These are phyloP conservation scores for Enoplosus armatus DNA, from an alignment of 2,797 vertebrate genomes.

Conservation along the genomic window DNA sequence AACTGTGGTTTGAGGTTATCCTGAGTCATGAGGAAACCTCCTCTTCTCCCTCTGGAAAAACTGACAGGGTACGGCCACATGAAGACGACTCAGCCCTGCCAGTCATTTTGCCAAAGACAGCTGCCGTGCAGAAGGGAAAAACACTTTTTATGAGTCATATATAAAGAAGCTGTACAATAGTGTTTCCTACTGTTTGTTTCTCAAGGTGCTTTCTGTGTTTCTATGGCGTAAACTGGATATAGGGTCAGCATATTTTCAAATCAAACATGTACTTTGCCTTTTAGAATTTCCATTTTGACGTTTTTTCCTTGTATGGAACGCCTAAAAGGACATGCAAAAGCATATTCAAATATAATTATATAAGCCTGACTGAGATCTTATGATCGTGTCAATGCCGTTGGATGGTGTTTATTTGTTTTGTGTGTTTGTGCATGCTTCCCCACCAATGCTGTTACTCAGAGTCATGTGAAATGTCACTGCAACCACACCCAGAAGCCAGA, in stretches of 20 bases:
- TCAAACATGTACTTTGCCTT: not conserved
- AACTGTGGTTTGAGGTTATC: slow-evolving; percentile 68
- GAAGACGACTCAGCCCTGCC: slow-evolving; percentile 44
- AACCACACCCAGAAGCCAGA: slow-evolving; percentile 57
- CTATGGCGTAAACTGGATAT: not conserved
- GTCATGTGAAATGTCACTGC: slow-evolving; percentile 64
- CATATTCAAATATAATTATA: slow-evolving; percentile 27
- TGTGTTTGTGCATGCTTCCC: slow-evolving; percentile 7
- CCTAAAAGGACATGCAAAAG: not conserved
- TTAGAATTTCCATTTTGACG: not conserved
- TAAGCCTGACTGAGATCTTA: slow-evolving; percentile 33
- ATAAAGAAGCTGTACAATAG: not conserved
- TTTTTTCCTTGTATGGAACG: not conserved
- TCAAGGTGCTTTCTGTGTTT: slow-evolving; percentile 18
- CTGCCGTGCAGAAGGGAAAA: slow-evolving; percentile 31
- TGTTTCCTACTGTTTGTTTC: not conserved
- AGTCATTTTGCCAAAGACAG: slow-evolving; percentile 41
- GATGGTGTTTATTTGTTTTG: slow-evolving; percentile 1
- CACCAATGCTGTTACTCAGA: slow-evolving; percentile 46
- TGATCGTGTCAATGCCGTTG: slow-evolving; percentile 22
- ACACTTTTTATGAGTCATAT: slow-evolving; percentile 49
- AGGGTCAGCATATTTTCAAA: not conserved
- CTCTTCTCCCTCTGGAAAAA: slow-evolving; percentile 68
- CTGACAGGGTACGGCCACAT: slow-evolving; percentile 52
- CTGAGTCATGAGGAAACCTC: slow-evolving; percentile 65